Conservation (phyloP, 1,140 invertebrate genomes). For the Achroia grisella region DNA sequence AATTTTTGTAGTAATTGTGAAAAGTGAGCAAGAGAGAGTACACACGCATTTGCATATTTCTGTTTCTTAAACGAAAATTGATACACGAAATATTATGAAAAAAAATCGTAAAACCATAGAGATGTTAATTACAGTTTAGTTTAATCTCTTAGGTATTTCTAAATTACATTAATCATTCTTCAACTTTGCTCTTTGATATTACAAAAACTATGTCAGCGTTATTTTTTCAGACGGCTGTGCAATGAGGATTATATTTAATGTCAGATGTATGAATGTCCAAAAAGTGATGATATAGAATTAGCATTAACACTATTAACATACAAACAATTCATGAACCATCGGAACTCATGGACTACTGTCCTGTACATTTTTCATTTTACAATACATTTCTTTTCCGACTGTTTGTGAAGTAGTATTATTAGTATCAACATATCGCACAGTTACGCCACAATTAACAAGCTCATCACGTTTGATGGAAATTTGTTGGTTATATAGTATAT, state of each 20-base stretch:
- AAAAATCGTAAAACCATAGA: not conserved
- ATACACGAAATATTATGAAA: conserved; percentile 10
- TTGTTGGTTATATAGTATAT: no score
- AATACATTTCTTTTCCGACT: conserved; percentile 24
- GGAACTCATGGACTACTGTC: conserved; percentile 5
- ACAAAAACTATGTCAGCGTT: conserved; percentile 65
- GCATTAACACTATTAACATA: conserved; percentile 69
- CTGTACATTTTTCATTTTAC: no score
- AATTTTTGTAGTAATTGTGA: conserved; percentile 36
- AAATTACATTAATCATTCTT: not conserved
- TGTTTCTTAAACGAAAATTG: not conserved
- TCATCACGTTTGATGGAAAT: not conserved
- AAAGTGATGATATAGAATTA: conserved; percentile 61
- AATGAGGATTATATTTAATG: conserved; percentile 63
- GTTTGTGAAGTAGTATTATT: conserved; percentile 59
- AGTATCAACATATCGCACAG: conserved; percentile 30
- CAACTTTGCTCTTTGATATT: conserved; percentile 64
- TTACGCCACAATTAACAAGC: conserved; percentile 25
- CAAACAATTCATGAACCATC: conserved; percentile 54
- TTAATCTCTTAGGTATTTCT: not conserved
- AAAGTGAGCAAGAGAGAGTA: no score
- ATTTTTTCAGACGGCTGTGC: conserved; percentile 68
- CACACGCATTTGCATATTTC: conserved; percentile 45
- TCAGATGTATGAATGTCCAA: conserved; percentile 70
- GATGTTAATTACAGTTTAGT: no score